Evolutionary conservation across 1,140 invertebrate genomes (phyloP), one percentile per base, ranked within the genome.

Genomic region (Drosophila subobscura): DNA sequence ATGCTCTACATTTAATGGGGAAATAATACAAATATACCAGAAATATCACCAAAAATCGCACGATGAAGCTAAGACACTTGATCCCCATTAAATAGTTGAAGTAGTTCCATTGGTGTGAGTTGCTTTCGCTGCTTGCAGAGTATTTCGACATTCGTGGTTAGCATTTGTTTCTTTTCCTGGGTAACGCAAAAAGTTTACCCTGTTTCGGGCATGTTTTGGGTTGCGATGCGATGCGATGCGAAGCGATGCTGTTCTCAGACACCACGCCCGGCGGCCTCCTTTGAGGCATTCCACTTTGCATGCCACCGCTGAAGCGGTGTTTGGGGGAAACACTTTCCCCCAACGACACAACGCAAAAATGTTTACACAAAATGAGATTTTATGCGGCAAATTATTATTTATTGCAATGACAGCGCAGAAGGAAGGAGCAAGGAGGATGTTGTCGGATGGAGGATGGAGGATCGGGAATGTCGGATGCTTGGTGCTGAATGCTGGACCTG

Each of bases 301-400:
- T 67, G 47, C 41, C 66, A 37, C 10, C 10, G 29, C 12, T 37
- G 7, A 20, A 20, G 16, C 16, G 16, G 16, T 20, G 8, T 22
- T 23, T 20, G 16, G 16, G 10, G 5, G 20, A 63, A 72, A 59
- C 57, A 50, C 70, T 72, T 72, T 63, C 45, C n/a, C 66, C 12
- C 46, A 22, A 29, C 8, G 3, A 4, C 27, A 14, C 12, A 49
- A 12, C n/a, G 12, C 20, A 37, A 41, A 41, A 73, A 73, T 76
- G 56, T 76, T 76, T 76, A 68, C 63, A 72, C 51, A 65, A 59
- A 78, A 67, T 78, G 68, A 58, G 61, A 53, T 72, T 66, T 72
- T 66, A 66, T 67, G 57, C 63, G 29, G 58, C 50, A 65, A 75
- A 71, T 79, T 64, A 75, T 75, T 78, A 78, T 78, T 78, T 78